Base-by-base conservation (phyloP, 2,797 vertebrate species). In the Eulemur coronatus region DNA sequence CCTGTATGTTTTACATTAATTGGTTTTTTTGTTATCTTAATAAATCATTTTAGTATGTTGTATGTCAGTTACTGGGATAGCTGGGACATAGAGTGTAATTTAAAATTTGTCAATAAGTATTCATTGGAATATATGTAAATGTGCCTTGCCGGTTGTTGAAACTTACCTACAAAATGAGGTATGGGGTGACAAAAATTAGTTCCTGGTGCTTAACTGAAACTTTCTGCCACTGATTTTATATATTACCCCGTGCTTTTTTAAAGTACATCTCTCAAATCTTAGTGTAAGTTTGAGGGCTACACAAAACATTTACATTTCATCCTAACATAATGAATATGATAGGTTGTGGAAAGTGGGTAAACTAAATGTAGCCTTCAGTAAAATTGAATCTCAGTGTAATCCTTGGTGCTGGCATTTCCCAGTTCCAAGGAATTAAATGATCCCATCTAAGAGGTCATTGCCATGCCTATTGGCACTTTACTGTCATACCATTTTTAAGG, bases 101-200 rank as follows among this genome's bases (percentile, higher is more conserved):
- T 98, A 98, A 99, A 99, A 98, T 98, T 97, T 99, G 98, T 99
- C 98, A 98, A 98, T 98, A 98, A 99, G 98, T 99, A 98, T 99
- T 99, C 98, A 98, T 99, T 99, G 99, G 98, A 99, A 99, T 99
- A 99, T 99, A 98, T 99, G 98, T 99, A 99, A 99, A 99, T 99
- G 99, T 99, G 99, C 99, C 99, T 99, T 99, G 99, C 99, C 98
- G 98, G 98, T 98, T 99, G 98, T 95, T 98, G 98, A 98, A 98
- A 98, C 98, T 98, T 98, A 98, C 90, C 98, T 98, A 98, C 97
- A 96, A 99, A 98, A 98, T 98, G 98, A 98, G 98, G 98, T 97
- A 98, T 96, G 50, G 98, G 98, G 98, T 98, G 97, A 97, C 97
- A 98, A 97, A 98, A 99, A 98, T 98, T 97, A 98, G 98, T 98